A percentile compares a stretch with the other conserved stretches of the same genome.
These are phyloP conservation scores for Diaphora mendica DNA, from an alignment of 2,888 invertebrate species.

Conservation along the genomic window DNA sequence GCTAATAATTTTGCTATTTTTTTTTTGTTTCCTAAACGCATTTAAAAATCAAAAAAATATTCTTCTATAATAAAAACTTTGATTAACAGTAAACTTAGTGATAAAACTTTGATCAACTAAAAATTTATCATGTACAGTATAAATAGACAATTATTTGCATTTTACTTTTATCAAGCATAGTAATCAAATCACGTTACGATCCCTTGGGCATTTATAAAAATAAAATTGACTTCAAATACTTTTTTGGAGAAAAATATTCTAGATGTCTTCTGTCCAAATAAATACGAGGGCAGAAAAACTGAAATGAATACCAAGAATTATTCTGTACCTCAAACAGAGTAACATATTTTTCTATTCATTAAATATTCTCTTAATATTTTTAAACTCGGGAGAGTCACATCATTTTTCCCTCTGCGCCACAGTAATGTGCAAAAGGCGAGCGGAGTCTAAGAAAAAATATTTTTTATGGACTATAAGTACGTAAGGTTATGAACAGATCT, in stretches of 20 bases:
- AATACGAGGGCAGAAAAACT: neutral
- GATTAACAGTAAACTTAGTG: neutral
- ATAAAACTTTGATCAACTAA: neutral
- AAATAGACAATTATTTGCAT: neutral
- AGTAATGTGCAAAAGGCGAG: neutral
- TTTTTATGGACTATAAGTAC: constrained; percentile 5
- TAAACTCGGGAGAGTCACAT: constrained; percentile 1
- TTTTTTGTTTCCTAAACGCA: too few relatives aligned
- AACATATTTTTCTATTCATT: constrained; percentile 10
- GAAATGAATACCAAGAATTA: neutral
- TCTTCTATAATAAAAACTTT: neutral
- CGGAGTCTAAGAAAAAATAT: neutral
- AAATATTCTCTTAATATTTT: constrained; percentile 18
- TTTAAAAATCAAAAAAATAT: too few relatives aligned
- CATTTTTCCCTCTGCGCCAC: constrained; percentile 1
- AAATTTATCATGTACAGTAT: neutral
- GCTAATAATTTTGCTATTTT: too few relatives aligned
- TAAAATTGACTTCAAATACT: neutral
- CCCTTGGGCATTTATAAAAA: neutral
- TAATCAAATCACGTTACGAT: neutral
- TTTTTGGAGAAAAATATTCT: neutral
- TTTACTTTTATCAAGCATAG: neutral
- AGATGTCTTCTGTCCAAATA: neutral
- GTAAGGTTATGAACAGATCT: neutral
- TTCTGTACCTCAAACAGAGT: neutral